Evolutionary conservation across 2,113 vertebrate species (phyloP).

Genomic region (Callospermophilus lateralis): DNA sequence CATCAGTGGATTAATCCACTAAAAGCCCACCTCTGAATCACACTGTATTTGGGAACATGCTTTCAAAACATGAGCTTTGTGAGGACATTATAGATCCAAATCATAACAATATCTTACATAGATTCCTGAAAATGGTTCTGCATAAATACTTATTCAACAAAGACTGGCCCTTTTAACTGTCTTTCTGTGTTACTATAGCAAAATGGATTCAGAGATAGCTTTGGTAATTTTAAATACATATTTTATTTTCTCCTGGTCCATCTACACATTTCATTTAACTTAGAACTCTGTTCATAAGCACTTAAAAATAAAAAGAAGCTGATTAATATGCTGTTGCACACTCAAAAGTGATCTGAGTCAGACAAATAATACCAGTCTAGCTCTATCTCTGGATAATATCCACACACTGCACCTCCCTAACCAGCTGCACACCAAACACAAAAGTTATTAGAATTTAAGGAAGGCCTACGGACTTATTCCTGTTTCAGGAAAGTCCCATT

Average conservation of each 20-base stretch:
- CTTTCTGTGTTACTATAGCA: not conserved
- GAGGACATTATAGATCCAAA: no score
- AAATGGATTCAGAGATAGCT: not conserved
- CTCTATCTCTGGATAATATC: not conserved
- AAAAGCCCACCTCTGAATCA: no score
- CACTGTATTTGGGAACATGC: no score
- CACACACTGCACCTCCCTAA: fast-evolving
- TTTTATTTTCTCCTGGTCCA: not conserved
- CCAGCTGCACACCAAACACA: not conserved
- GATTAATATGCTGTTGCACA: not conserved
- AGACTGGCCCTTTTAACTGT: not conserved
- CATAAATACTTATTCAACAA: not conserved
- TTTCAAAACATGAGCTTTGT: no score
- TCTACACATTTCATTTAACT: not conserved
- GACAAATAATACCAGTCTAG: not conserved
- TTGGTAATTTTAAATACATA: not conserved
- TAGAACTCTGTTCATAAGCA: not conserved
- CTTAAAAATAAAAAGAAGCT: not conserved
- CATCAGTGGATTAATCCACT: no score
- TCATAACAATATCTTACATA: not conserved
- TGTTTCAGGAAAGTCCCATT: not conserved
- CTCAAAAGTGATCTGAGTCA: not conserved
- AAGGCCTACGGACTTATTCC: not conserved
- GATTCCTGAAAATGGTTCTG: not conserved
- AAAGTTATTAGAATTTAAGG: not conserved